These are phyloP conservation scores for Agapornis roseicollis DNA, from an alignment of 2,113 vertebrate genomes.

Conservation along the genomic window DNA sequence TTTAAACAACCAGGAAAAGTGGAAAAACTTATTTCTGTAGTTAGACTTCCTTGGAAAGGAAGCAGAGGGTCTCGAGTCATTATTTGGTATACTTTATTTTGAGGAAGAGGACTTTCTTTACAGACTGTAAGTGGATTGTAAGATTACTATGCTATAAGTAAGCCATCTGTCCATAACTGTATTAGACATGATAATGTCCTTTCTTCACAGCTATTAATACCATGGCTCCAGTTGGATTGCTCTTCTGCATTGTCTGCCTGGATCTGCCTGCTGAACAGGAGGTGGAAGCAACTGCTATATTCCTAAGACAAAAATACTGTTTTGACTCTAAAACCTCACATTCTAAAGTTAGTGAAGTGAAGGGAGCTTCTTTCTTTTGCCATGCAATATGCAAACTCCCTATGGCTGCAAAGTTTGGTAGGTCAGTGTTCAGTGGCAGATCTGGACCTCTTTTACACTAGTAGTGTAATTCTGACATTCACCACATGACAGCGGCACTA, in stretches of 20 bases:
- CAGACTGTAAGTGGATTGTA: background rate
- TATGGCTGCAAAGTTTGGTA: background rate
- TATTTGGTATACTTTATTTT: constrained; percentile 14
- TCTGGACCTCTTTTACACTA: rapidly evolving
- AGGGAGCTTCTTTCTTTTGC: background rate
- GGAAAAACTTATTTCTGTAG: background rate
- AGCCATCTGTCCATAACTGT: constrained; percentile 29
- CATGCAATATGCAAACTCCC: background rate
- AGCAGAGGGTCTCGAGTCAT: background rate
- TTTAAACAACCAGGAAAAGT: background rate
- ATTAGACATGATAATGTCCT: constrained; percentile 41
- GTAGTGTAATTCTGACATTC: background rate
- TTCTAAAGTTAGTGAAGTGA: background rate
- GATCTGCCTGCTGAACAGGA: background rate
- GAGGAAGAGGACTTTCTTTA: background rate
- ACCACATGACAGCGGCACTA: background rate
- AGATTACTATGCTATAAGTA: constrained; percentile 5
- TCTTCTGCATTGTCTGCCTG: constrained; percentile 3
- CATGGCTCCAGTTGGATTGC: background rate
- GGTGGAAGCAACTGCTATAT: background rate
- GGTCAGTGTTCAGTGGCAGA: background rate
- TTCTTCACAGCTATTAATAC: constrained; percentile 50
- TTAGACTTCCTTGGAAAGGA: background rate
- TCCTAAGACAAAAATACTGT: background rate
- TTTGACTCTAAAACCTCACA: background rate